These are phyloP conservation scores for Macrobrachium nipponense DNA, from an alignment of 1,140 invertebrate genomes.

Conservation along the genomic window DNA sequence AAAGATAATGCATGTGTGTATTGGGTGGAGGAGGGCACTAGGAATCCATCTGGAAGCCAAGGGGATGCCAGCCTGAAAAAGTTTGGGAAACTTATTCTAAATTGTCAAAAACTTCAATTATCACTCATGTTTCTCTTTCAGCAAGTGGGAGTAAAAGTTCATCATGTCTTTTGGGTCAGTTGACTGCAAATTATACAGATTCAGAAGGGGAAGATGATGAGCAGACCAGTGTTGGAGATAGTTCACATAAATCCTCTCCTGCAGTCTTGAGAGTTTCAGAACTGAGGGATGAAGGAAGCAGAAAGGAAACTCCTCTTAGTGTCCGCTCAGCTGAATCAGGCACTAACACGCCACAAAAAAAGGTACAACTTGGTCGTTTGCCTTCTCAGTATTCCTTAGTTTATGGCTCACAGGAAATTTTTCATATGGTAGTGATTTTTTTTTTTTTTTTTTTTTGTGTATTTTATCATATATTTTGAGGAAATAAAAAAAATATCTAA, in stretches of 20 bases:
- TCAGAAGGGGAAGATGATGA: constrained; percentile 65
- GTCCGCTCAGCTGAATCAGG: constrained; percentile 36
- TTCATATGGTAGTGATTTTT: too few species aligned
- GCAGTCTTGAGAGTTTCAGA: constrained; percentile 33
- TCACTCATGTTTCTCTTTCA: too few species aligned
- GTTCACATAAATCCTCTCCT: constrained; percentile 35
- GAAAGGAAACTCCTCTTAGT: constrained; percentile 33
- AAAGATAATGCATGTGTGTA: too few species aligned
- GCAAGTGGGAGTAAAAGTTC: neutral
- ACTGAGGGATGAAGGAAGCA: constrained; percentile 45
- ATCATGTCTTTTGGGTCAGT: constrained; percentile 43
- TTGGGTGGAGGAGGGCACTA: too few species aligned
- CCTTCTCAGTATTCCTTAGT: neutral
- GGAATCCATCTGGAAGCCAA: too few species aligned
- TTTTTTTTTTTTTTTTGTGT: too few species aligned
- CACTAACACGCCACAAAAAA: constrained; percentile 40
- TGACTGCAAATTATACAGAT: constrained; percentile 58
- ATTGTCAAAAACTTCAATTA: too few species aligned
- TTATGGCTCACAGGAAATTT: too few species aligned
- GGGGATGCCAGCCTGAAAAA: too few species aligned
- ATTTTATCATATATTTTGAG: too few species aligned
- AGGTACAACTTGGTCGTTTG: constrained; percentile 7
- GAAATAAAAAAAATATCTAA: too few species aligned
- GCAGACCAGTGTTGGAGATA: constrained; percentile 45
- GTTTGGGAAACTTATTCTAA: too few species aligned